These are phyloP conservation scores for Drosophila kokeensis DNA, from an alignment of 2,888 invertebrate species.

Conservation along the genomic window DNA sequence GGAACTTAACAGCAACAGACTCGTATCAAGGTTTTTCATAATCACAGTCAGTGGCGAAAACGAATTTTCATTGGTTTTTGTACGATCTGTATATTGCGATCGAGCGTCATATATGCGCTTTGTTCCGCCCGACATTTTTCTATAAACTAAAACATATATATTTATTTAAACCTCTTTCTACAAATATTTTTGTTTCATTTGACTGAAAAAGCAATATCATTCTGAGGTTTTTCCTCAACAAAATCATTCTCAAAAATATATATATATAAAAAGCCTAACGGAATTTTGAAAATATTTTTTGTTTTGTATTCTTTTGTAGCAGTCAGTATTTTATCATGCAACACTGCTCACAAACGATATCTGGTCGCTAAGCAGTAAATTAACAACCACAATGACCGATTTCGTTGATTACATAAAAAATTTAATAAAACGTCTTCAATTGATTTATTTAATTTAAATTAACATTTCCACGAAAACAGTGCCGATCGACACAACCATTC, in stretches of 20 bases:
- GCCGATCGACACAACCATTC: slow-evolving; percentile 6
- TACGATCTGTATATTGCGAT: slow-evolving; percentile 68
- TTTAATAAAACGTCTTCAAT: background rate
- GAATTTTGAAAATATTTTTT: background rate
- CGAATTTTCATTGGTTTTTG: slow-evolving; percentile 54
- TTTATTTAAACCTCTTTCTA: background rate
- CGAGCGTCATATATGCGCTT: slow-evolving; percentile 68
- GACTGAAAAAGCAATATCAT: slow-evolving; percentile 21
- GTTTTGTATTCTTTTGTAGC: background rate
- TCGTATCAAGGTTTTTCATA: slow-evolving; percentile 65
- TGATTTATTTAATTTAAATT: background rate
- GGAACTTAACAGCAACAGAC: slow-evolving; percentile 71
- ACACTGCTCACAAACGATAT: background rate
- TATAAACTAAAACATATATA: slow-evolving; percentile 5
- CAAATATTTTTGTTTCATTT: slow-evolving; percentile 2
- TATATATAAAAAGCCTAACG: background rate
- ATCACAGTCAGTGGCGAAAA: slow-evolving; percentile 61
- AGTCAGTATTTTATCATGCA: background rate
- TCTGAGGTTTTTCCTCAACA: background rate
- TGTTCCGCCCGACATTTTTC: slow-evolving; percentile 39
- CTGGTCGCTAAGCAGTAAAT: background rate
- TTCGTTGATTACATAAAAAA: background rate
- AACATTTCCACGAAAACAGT: background rate
- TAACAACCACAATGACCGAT: background rate
- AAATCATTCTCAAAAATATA: background rate